A percentile compares a stretch with the other conserved stretches of the same genome.
phyloP scores from a whole-genome alignment of 1,140 invertebrate genomes.

The Drosophila ohnishii region DNA sequence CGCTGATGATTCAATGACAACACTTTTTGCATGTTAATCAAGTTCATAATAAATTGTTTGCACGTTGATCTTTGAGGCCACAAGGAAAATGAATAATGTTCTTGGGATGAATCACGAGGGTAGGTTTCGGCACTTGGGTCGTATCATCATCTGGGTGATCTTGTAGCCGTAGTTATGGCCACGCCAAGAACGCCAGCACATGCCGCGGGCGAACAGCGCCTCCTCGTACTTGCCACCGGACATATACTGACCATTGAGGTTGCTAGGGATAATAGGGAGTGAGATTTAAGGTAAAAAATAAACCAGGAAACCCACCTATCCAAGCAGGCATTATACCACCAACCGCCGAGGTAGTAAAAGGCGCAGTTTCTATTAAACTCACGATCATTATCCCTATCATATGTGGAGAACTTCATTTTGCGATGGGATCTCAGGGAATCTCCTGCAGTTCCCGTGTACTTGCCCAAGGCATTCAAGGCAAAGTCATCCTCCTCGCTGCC shows the following conservation, averaged over 20 bases:
- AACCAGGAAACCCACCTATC: constrained; percentile 45
- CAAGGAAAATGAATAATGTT: constrained; percentile 17
- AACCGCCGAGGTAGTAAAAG: constrained; percentile 85
- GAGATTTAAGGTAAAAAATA: fast-evolving
- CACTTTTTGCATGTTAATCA: constrained; percentile 39
- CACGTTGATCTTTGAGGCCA: constrained; percentile 22
- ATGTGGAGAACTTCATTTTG: constrained; percentile 53
- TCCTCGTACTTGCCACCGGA: constrained; percentile 62
- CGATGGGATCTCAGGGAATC: constrained; percentile 43
- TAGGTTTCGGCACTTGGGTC: constrained; percentile 60
- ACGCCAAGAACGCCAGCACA: constrained; percentile 72
- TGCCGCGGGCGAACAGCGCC: constrained; percentile 58
- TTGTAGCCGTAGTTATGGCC: constrained; percentile 68
- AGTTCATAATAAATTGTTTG: constrained; percentile 29
- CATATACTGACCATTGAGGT: constrained; percentile 66
- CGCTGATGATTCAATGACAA: constrained; percentile 42
- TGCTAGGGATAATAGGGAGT: constrained; percentile 11
- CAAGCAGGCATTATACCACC: constrained; percentile 86
- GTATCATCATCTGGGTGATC: constrained; percentile 67
- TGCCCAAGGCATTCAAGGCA: constrained; percentile 87
- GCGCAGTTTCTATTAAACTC: constrained; percentile 87
- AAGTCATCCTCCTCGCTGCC: constrained; percentile 87
- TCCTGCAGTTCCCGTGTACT: constrained; percentile 51
- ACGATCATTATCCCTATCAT: constrained; percentile 87
- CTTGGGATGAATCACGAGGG: constrained; percentile 12